Evolutionary conservation across 2,113 vertebrate genomes (phyloP).

Genomic region (Pygoscelis adeliae): DNA sequence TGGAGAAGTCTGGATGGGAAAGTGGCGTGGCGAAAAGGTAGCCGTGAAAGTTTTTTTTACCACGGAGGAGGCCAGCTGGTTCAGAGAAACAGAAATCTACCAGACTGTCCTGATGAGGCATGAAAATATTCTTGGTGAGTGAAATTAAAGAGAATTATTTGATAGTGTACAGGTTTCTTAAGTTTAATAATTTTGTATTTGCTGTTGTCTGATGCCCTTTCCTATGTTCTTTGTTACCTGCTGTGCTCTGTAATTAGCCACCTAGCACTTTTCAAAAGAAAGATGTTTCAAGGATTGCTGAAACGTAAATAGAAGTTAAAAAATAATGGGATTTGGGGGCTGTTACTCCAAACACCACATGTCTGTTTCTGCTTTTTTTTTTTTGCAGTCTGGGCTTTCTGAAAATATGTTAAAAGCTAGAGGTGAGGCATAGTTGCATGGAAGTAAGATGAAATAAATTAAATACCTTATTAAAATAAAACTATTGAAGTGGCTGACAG

Average conservation of each 20-base stretch:
- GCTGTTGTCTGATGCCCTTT: slow-evolving; percentile 18
- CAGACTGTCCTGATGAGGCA: slow-evolving; percentile 98
- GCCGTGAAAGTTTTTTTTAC: slow-evolving; percentile 98
- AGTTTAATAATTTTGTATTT: not conserved
- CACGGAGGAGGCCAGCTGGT: slow-evolving; percentile 98
- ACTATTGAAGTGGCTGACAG: not conserved
- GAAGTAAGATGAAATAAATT: not conserved
- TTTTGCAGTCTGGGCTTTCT: not conserved
- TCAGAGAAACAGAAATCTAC: slow-evolving; percentile 98
- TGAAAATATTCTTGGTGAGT: slow-evolving; percentile 95
- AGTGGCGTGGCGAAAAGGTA: slow-evolving; percentile 94
- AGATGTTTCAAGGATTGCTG: not conserved
- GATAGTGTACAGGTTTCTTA: not conserved
- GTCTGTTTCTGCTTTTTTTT: not conserved
- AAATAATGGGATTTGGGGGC: not conserved
- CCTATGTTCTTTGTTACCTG: not conserved
- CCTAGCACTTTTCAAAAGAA: not conserved
- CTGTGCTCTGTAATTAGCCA: not conserved
- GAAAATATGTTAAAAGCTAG: not conserved
- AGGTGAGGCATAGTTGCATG: not conserved
- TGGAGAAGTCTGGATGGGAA: slow-evolving; percentile 97
- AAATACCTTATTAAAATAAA: not conserved
- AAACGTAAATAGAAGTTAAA: not conserved
- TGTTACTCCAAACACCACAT: not conserved
- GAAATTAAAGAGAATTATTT: not conserved